Conservation (phyloP, 2,113 vertebrate genomes). For the Canis aureus region DNA sequence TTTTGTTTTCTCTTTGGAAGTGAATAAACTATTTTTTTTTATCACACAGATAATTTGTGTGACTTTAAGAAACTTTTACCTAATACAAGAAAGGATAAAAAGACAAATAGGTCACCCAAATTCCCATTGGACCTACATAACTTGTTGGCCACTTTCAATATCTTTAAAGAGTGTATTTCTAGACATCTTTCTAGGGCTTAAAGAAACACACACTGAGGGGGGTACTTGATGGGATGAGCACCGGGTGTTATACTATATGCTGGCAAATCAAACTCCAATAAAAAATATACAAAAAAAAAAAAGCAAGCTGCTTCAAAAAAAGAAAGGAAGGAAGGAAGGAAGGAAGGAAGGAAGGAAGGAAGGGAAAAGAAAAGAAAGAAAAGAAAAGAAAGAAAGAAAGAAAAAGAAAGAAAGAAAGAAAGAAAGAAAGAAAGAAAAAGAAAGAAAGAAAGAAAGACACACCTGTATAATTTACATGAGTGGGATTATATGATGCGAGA, state of each 20-base stretch:
- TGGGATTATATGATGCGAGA: rapidly evolving
- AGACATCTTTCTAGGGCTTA: background rate
- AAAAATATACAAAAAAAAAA: too few species aligned
- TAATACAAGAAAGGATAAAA: background rate
- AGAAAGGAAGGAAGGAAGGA: too few species aligned
- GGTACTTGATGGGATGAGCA: too few species aligned
- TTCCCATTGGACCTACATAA: background rate
- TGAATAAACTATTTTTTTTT: background rate
- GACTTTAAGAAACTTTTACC: background rate
- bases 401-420: too few species aligned
- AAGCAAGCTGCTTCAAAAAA: too few species aligned
- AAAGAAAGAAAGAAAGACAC: too few species aligned
- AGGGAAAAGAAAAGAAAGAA: too few species aligned
- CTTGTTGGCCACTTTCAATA: background rate
- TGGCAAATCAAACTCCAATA: too few species aligned
- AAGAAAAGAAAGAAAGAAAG: too few species aligned
- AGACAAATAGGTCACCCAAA: background rate
- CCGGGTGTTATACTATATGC: too few species aligned
- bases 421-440: too few species aligned
- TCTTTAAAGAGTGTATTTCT: background rate
- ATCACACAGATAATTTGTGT: background rate
- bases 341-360: too few species aligned
- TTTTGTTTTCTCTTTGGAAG: background rate
- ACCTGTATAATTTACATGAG: background rate
- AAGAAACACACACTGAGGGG: background rate